These are phyloP conservation scores for Mugil cephalus DNA, from an alignment of 2,113 vertebrate genomes.

Conservation along the genomic window DNA sequence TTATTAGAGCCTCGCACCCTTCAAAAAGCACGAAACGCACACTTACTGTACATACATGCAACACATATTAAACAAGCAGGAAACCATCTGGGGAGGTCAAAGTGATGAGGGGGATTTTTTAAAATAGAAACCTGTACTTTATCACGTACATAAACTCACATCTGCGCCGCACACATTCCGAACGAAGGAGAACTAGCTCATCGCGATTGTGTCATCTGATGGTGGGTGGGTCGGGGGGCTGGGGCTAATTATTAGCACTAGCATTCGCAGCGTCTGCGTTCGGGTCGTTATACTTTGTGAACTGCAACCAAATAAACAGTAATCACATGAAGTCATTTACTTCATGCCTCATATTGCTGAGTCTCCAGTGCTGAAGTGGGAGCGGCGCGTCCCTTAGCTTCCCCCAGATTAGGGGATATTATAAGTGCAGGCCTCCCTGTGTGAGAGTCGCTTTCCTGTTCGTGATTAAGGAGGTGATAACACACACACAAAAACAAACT, in stretches of 20 bases:
- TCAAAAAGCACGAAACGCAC: constrained; percentile 30
- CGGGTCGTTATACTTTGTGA: constrained; percentile 34
- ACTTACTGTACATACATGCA: constrained; percentile 26
- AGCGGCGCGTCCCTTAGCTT: constrained; percentile 20
- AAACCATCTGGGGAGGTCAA: constrained; percentile 54
- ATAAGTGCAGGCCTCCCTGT: constrained; percentile 36
- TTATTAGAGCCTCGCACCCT: constrained; percentile 64
- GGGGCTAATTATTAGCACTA: constrained; percentile 58
- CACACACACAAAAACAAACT: constrained; percentile 23
- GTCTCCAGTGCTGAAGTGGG: constrained; percentile 25
- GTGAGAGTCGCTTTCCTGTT: constrained; percentile 73
- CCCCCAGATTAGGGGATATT: constrained; percentile 66
- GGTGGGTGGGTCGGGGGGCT: no score
- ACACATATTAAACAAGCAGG: constrained; percentile 54
- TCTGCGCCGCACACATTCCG: constrained; percentile 43
- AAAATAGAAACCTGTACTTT: constrained; percentile 47
- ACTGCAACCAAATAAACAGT: constrained; percentile 53
- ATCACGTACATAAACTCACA: constrained; percentile 49
- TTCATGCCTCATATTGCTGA: constrained; percentile 24
- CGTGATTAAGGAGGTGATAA: constrained; percentile 72
- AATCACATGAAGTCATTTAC: constrained; percentile 41
- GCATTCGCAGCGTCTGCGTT: constrained; percentile 48
- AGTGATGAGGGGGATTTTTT: constrained; percentile 40
- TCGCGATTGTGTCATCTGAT: constrained; percentile 57
- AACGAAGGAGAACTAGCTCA: constrained; percentile 23